Percentiles rank a stretch among this genome's conserved stretches.
phyloP scores from a whole-genome alignment of 1,140 invertebrate species.

The Amyelois transitella region DNA sequence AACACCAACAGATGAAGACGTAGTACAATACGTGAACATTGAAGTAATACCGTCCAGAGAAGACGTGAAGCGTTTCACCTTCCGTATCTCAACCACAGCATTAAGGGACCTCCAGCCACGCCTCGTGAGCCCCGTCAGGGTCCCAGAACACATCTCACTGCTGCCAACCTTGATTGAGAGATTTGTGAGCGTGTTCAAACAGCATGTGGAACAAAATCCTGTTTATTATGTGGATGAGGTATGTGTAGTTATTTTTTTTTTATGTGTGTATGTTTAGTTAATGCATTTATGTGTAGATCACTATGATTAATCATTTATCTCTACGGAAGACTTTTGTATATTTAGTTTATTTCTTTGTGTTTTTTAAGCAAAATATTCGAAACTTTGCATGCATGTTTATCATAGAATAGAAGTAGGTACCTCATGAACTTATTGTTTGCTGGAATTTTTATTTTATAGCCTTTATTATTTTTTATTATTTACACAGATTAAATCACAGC shows the following conservation, averaged over 20 bases:
- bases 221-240: constrained; percentile 81
- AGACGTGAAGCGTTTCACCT: constrained; percentile 76
- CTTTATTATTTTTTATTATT: no score
- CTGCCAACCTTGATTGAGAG: constrained; percentile 86
- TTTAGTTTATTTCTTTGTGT: no score
- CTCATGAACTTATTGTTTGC: no score
- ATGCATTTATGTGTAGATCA: background rate
- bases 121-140: constrained; percentile 81
- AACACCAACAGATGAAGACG: constrained; percentile 76
- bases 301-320: constrained; percentile 5
- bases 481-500: no score
- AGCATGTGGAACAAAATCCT: constrained; percentile 83
- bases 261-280: background rate
- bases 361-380: no score
- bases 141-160: constrained; percentile 86
- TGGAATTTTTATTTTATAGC: no score
- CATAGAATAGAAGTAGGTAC: no score
- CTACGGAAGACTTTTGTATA: no score
- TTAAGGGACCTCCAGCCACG: constrained; percentile 88
- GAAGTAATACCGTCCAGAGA: constrained; percentile 79
- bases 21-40: constrained; percentile 88
- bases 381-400: no score
- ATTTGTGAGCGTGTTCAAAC: constrained; percentile 88
- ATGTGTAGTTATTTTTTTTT: constrained; percentile 24
- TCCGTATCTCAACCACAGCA: constrained; percentile 85